A percentile compares a stretch with the other conserved stretches of the same genome.
Evolutionary conservation across 2,797 vertebrate genomes (phyloP).

Genomic region (Urophycis tenuis): DNA sequence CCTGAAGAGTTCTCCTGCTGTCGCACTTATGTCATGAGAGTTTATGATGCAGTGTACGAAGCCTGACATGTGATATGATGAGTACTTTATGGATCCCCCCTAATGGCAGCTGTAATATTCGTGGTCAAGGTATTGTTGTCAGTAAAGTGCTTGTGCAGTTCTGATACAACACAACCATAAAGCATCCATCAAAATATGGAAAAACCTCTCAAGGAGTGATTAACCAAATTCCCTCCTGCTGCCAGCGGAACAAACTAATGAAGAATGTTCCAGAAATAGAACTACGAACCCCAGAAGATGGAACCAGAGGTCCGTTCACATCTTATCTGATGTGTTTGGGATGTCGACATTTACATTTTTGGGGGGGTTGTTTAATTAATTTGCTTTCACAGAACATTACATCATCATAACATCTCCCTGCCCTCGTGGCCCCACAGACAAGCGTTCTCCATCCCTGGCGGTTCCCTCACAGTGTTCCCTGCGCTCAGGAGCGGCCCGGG

Average conservation of each 20-base stretch:
- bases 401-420: too few species aligned
- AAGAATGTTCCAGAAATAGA: neutral
- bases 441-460: slow-evolving; percentile 44
- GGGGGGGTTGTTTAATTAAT: too few species aligned
- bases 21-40: neutral
- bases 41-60: neutral
- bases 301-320: too few species aligned
- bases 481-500: slow-evolving; percentile 82
- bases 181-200: neutral
- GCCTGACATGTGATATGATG: neutral
- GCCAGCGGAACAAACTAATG: neutral
- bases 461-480: slow-evolving; percentile 94
- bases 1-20: neutral
- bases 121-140: neutral
- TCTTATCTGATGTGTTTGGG: too few species aligned
- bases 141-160: neutral
- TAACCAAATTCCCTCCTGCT: neutral
- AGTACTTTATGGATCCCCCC: neutral
- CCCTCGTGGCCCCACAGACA: slow-evolving; percentile 30
- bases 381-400: too few species aligned
- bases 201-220: neutral
- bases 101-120: neutral
- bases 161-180: neutral
- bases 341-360: too few species aligned
- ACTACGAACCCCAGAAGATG: neutral